These are phyloP conservation scores for Lasioglossum vierecki DNA, from an alignment of 2,888 invertebrate species.

Conservation along the genomic window DNA sequence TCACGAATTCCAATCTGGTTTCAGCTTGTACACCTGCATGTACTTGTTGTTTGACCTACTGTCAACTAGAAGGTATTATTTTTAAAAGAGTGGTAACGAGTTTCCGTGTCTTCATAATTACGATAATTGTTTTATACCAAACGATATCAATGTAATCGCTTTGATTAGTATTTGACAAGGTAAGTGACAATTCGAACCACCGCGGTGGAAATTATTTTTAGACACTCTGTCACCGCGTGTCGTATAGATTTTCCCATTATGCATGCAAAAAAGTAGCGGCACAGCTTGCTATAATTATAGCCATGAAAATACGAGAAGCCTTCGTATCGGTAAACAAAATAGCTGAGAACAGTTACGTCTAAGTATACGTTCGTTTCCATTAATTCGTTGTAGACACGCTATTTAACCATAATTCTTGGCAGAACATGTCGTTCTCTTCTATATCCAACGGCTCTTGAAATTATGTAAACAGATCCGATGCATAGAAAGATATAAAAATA, in stretches of 20 bases:
- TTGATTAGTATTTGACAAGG: not conserved
- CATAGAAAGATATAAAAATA: not conserved
- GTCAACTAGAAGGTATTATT: not conserved
- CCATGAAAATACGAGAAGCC: constrained; percentile 3
- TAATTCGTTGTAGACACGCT: constrained; percentile 28
- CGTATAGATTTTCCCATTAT: constrained; percentile 36
- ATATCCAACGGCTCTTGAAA: not conserved
- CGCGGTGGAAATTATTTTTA: constrained; percentile 8
- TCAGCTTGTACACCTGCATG: not conserved
- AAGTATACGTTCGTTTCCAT: constrained; percentile 19
- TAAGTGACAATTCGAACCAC: not conserved
- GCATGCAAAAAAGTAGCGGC: constrained; percentile 10
- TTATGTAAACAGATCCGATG: not conserved
- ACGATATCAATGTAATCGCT: not conserved
- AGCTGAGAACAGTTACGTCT: constrained; percentile 25
- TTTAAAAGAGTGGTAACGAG: not conserved
- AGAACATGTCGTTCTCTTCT: not conserved
- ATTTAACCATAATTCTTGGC: constrained; percentile 13
- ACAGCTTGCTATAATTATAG: constrained; percentile 18
- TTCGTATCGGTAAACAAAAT: constrained; percentile 39
- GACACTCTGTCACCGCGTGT: not conserved
- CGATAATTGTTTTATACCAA: not conserved
- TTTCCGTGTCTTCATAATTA: not conserved
- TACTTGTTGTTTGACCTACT: not conserved
- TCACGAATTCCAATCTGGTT: not conserved